Conservation (phyloP, 2,797 vertebrate species). For the Sandelia bainsii region DNA sequence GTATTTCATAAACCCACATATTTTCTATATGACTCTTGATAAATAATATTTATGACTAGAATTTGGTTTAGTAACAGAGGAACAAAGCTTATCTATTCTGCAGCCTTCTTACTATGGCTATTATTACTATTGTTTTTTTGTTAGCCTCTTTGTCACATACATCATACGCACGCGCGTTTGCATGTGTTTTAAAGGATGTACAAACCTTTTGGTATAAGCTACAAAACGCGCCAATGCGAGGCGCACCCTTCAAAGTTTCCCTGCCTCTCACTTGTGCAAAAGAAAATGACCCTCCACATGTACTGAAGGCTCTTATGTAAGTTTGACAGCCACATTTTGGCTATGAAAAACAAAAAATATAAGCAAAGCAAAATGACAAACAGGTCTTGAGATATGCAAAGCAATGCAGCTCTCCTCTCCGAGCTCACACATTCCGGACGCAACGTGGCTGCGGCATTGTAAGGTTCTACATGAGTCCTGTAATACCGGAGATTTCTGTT, state of each 20-base stretch:
- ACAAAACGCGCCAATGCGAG: conserved; percentile 35
- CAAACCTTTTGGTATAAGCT: conserved; percentile 28
- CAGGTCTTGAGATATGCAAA: conserved; percentile 78
- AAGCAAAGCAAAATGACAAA: conserved; percentile 43
- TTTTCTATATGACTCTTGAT: too few species aligned
- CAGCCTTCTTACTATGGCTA: too few species aligned
- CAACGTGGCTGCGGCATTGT: conserved; percentile 71
- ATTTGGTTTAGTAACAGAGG: too few species aligned
- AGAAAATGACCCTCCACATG: background rate
- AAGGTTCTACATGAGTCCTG: background rate
- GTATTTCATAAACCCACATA: too few species aligned
- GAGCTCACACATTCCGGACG: conserved; percentile 49
- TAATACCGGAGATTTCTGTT: background rate
- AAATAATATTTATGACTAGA: too few species aligned
- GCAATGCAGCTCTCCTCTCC: conserved; percentile 76
- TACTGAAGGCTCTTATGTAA: background rate
- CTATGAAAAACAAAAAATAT: conserved; percentile 11
- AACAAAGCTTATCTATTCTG: too few species aligned
- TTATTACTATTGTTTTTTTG: too few species aligned
- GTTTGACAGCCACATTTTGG: too few species aligned
- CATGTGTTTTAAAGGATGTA: conserved; percentile 24
- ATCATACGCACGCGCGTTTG: conserved; percentile 24
- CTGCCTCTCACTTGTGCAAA: conserved; percentile 9
- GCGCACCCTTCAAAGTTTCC: conserved; percentile 46
- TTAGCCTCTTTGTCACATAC: background rate